These are phyloP conservation scores for Ifrita kowaldi DNA, from an alignment of 2,113 vertebrate species.

Conservation along the genomic window DNA sequence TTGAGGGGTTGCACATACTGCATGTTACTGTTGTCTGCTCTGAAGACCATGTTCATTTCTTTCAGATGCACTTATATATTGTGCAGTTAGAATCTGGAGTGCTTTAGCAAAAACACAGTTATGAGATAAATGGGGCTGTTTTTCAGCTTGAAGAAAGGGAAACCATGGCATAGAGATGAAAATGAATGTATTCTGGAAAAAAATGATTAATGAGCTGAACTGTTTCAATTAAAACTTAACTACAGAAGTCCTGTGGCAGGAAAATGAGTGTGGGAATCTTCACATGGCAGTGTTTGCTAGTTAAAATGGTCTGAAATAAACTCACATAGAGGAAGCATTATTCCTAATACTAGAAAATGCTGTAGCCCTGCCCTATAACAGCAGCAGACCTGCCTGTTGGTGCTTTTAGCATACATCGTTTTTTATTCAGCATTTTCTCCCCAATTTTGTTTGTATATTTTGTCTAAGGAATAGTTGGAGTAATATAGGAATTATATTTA, in stretches of 20 bases:
- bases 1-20: neutral
- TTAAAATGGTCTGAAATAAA: neutral
- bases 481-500: neutral
- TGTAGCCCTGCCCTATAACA: neutral
- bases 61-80: neutral
- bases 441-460: neutral
- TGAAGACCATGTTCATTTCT: neutral
- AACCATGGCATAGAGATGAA: neutral
- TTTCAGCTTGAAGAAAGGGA: neutral
- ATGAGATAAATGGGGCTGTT: neutral
- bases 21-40: neutral
- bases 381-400: neutral
- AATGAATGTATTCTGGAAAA: neutral
- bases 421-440: neutral
- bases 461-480: neutral
- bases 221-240: neutral
- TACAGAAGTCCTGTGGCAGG: neutral
- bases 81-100: neutral
- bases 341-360: neutral
- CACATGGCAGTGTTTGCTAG: neutral
- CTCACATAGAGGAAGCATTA: fast-evolving
- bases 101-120: neutral
- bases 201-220: neutral
- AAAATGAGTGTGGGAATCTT: neutral
- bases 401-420: fast-evolving